These are phyloP conservation scores for Sinosuthora webbiana DNA, from an alignment of 2,113 vertebrate species.

Conservation along the genomic window DNA sequence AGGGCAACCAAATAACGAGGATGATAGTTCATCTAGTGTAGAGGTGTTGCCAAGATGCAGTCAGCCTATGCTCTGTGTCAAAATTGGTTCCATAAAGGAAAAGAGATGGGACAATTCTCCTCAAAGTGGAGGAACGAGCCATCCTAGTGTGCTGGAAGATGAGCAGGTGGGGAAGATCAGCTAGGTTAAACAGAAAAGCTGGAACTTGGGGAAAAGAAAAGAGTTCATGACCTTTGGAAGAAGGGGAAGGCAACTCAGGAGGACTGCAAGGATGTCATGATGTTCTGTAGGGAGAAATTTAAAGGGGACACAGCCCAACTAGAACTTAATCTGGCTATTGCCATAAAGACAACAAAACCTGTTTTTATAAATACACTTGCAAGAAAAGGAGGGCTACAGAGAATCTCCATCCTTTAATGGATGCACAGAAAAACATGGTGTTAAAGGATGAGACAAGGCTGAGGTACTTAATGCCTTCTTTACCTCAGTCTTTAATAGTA, in stretches of 20 bases:
- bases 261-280: neutral
- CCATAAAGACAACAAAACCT: neutral
- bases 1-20: rapidly evolving
- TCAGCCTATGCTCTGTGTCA: neutral
- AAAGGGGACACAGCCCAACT: neutral
- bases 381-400: neutral
- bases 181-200: neutral
- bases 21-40: neutral
- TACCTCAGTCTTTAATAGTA: neutral
- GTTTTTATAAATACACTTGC: neutral
- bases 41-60: neutral
- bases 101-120: neutral
- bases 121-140: neutral
- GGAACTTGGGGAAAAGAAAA: neutral
- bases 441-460: neutral
- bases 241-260: neutral
- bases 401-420: neutral
- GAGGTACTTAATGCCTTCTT: neutral
- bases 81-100: neutral
- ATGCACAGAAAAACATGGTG: too few species aligned
- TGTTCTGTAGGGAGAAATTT: neutral
- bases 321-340: neutral
- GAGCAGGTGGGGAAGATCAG: neutral
- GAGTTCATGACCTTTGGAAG: neutral
- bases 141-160: neutral